Evolutionary conservation across 2,888 invertebrate genomes (phyloP), one percentile per base, ranked within the genome.

Genomic region (Rhagonycha fulva): DNA sequence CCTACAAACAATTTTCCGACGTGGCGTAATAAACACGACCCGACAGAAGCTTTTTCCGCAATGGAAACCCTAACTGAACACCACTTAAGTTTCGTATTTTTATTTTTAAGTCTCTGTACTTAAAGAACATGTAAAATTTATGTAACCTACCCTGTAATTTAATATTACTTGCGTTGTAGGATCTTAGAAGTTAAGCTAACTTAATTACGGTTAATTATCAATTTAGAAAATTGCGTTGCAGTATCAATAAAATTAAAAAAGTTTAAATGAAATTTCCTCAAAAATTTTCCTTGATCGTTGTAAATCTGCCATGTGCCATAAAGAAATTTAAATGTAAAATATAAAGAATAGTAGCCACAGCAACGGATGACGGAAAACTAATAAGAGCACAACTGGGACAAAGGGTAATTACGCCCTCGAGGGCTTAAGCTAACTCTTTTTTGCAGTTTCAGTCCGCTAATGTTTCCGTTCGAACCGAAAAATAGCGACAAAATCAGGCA

Each of bases 401-500:
- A 62, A 63, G 69, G 72, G 70, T 76, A 76, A 76, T 76, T 76
- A 74, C 67, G 28, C 70, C 76, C 71, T n/a, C 60, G 73, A 68
- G 76, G 62, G 62, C 71, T 72, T 72, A 71, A 68, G 68, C 73
- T 74, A 76, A 76, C 76, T 76, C 76, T 74, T 76, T 76, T 67
- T 68, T 68, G 73, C 76, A 76, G 72, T 72, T 74, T 69, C 72
- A 70, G 69, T 69, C 70, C 70, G 68, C 70, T 76, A 73, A 72
- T 76, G 76, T 76, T 76, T 76, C 76, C 73, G 71, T 76, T 76
- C 73, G 73, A 68, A 62, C 76, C 76, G 62, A 73, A 68, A 73
- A 74, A 76, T 70, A 74, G 73, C 76, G 76, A 76, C 76, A 76
- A 76, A 76, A 71, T 75, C 75, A 67, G 71, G 75, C 66, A 71